Evolutionary conservation across 1,140 invertebrate genomes (phyloP).

Genomic region (Orussus abietinus): DNA sequence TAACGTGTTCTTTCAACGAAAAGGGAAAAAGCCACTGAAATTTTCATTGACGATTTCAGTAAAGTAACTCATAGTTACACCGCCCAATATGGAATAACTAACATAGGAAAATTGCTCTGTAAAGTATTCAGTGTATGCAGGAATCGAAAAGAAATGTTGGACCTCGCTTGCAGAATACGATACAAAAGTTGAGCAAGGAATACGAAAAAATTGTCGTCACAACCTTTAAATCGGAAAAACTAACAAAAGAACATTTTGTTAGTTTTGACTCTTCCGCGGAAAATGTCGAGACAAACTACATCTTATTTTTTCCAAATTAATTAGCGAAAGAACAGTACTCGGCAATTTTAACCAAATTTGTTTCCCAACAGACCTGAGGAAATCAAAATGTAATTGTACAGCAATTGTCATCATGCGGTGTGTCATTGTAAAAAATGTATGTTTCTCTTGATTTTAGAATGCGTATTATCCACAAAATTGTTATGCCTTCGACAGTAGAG

Average conservation of each 20-base stretch:
- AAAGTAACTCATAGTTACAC: conserved; percentile 18
- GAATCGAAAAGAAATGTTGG: conserved; percentile 14
- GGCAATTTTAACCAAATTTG: conserved; percentile 14
- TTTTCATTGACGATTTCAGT: conserved; percentile 12
- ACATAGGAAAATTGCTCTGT: conserved; percentile 9
- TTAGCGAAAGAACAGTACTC: conserved; percentile 2
- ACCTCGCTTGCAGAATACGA: conserved; percentile 1
- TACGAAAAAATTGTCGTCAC: conserved; percentile 16
- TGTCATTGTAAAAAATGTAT: conserved; percentile 13
- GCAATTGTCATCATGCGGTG: conserved; percentile 9
- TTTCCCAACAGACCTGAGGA: background rate
- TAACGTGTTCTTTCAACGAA: conserved; percentile 8
- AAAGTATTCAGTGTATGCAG: conserved; percentile 16
- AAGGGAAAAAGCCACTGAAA: conserved; percentile 10
- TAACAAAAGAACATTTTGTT: conserved; percentile 13
- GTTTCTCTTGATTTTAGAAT: conserved; percentile 15
- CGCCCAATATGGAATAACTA: conserved; percentile 15
- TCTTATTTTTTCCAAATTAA: conserved; percentile 12
- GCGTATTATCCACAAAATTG: conserved; percentile 16
- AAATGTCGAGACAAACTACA: conserved; percentile 8
- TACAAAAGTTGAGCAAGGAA: background rate
- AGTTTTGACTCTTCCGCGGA: conserved; percentile 16
- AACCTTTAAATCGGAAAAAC: conserved; percentile 17
- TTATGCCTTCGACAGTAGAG: no score
- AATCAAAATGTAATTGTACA: conserved; percentile 5